Evolutionary conservation across 2,888 invertebrate species (phyloP).

Genomic region (Zhengitettix transpicula): DNA sequence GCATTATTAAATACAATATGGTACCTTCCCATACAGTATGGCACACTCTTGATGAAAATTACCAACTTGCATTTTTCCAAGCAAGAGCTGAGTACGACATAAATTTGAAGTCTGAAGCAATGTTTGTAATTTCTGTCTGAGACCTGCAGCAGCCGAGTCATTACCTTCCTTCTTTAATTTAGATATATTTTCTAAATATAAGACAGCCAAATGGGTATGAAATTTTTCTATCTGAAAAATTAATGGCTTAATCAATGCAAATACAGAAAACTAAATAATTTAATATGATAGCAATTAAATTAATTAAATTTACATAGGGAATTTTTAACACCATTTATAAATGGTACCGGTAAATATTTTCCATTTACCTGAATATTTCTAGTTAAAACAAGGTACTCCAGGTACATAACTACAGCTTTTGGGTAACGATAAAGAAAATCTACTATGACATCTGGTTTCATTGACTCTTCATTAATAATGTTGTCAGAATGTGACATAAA

Average conservation of each 20-base stretch:
- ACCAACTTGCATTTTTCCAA: conserved; percentile 27
- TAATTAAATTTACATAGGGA: too few species aligned
- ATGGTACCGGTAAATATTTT: too few species aligned
- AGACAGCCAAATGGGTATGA: conserved; percentile 29
- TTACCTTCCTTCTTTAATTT: conserved; percentile 8
- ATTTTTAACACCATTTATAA: too few species aligned
- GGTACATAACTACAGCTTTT: conserved; percentile 23
- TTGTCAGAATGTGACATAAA: conserved; percentile 23
- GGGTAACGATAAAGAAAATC: conserved; percentile 27
- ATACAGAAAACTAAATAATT: too few species aligned
- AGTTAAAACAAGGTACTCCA: conserved; percentile 26
- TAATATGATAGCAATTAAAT: too few species aligned
- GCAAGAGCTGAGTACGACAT: conserved; percentile 27
- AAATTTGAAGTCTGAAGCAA: conserved; percentile 26
- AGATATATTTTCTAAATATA: conserved; percentile 27
- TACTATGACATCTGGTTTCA: conserved; percentile 21
- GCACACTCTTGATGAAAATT: conserved; percentile 30
- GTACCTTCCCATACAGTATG: conserved; percentile 33
- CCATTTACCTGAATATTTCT: conserved; percentile 23
- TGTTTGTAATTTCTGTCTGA: conserved; percentile 23
- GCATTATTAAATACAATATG: not conserved
- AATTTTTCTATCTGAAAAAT: conserved; percentile 27
- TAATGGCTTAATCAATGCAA: too few species aligned
- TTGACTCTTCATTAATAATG: conserved; percentile 19
- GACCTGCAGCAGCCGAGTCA: conserved; percentile 3